Conservation (phyloP, 2,797 vertebrate genomes). For the Setipinna tenuifilis region DNA sequence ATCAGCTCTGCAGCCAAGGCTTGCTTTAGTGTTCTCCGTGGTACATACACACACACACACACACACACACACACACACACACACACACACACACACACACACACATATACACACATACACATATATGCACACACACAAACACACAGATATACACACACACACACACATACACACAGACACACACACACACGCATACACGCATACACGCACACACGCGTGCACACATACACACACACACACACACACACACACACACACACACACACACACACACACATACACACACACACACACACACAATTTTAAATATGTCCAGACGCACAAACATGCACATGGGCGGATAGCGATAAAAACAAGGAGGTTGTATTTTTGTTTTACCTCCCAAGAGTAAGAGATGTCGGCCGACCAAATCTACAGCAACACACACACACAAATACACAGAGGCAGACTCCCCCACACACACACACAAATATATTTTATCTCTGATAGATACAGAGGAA, state of each 20-base stretch:
- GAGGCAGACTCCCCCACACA: too few species aligned
- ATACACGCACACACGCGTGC: neutral
- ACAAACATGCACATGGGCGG: too few species aligned
- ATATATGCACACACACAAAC: neutral
- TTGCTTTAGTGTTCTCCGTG: conserved; percentile 27
- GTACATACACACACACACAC: neutral
- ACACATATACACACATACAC: neutral
- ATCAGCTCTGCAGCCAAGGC: conserved; percentile 10
- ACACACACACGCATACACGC: neutral
- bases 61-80: conserved; percentile 21
- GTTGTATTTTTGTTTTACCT: too few species aligned
- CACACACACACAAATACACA: too few species aligned
- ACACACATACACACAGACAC: neutral
- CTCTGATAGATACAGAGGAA: too few species aligned
- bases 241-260: too few species aligned
- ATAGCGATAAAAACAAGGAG: too few species aligned
- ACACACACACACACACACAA: neutral
- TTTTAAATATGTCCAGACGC: neutral
- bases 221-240: neutral
- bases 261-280: too few species aligned
- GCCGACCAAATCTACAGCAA: too few species aligned
- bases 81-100: neutral
- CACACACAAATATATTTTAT: too few species aligned
- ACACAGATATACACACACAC: neutral
- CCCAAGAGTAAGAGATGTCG: too few species aligned